Evolutionary conservation across 2,113 vertebrate species (phyloP).

Genomic region (Oenanthe melanoleuca): DNA sequence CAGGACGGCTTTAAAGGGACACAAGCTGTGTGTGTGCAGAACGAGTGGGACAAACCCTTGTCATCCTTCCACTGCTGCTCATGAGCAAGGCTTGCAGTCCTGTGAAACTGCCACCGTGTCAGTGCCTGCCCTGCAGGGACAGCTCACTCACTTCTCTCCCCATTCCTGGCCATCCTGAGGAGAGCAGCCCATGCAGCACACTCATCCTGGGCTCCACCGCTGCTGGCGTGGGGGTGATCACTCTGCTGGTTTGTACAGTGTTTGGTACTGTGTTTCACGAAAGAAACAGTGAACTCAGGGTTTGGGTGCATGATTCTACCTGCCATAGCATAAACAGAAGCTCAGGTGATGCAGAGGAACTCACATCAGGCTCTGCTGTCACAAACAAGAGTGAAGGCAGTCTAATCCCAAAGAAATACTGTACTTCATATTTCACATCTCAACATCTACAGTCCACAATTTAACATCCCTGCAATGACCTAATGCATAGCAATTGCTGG

Average conservation of each 20-base stretch:
- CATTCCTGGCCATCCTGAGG: background rate
- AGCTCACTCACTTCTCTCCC: background rate
- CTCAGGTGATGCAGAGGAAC: background rate
- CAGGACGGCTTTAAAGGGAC: background rate
- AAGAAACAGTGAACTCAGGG: background rate
- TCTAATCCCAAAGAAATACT: background rate
- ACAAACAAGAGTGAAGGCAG: background rate
- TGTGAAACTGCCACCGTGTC: background rate
- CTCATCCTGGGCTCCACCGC: background rate
- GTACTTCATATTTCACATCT: background rate
- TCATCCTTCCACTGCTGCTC: background rate
- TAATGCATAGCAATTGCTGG: background rate
- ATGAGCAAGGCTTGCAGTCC: background rate
- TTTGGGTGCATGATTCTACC: background rate
- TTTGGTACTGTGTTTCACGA: background rate
- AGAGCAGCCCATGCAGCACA: background rate
- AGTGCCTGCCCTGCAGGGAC: background rate
- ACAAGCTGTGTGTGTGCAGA: background rate
- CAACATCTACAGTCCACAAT: background rate
- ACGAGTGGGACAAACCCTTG: background rate
- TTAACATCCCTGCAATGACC: background rate
- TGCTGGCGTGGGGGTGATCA: rapidly evolving
- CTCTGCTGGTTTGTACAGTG: background rate
- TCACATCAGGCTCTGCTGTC: background rate
- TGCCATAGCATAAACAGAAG: background rate